Conservation (phyloP, 1,140 invertebrate genomes). For the Oryctes rhinoceros region DNA sequence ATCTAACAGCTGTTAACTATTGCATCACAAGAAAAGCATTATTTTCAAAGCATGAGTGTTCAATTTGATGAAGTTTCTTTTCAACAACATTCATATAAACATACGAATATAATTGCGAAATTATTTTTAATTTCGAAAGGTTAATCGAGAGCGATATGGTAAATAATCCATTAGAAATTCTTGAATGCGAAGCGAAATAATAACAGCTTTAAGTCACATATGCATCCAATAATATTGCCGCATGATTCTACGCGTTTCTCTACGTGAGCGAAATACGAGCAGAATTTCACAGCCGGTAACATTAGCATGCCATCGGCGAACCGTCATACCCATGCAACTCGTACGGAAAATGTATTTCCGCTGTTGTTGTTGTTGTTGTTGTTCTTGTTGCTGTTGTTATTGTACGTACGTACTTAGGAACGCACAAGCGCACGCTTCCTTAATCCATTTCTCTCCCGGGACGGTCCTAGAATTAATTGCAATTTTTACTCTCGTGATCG, state of each 20-base stretch:
- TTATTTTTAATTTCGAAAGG: too few species aligned
- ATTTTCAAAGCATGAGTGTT: too few species aligned
- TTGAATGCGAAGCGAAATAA: too few species aligned
- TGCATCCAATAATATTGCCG: background rate
- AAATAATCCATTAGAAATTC: too few species aligned
- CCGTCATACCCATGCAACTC: background rate
- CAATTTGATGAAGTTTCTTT: too few species aligned
- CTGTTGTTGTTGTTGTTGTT: background rate
- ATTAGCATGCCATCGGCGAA: background rate
- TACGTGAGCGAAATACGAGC: background rate
- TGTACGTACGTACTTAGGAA: background rate
- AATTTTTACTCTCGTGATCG: background rate
- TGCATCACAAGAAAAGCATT: too few species aligned
- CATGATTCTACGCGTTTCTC: background rate
- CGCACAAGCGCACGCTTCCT: slow-evolving; percentile 8
- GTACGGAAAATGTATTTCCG: background rate
- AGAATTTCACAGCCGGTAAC: background rate
- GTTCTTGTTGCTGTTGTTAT: too few species aligned
- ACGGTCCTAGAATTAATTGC: background rate
- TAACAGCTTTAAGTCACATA: too few species aligned
- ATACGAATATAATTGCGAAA: too few species aligned
- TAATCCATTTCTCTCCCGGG: background rate
- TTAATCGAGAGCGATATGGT: too few species aligned
- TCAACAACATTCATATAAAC: too few species aligned
- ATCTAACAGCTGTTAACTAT: too few species aligned